These are phyloP conservation scores for Linyphia triangularis DNA, from an alignment of 2,888 invertebrate species.

Conservation along the genomic window DNA sequence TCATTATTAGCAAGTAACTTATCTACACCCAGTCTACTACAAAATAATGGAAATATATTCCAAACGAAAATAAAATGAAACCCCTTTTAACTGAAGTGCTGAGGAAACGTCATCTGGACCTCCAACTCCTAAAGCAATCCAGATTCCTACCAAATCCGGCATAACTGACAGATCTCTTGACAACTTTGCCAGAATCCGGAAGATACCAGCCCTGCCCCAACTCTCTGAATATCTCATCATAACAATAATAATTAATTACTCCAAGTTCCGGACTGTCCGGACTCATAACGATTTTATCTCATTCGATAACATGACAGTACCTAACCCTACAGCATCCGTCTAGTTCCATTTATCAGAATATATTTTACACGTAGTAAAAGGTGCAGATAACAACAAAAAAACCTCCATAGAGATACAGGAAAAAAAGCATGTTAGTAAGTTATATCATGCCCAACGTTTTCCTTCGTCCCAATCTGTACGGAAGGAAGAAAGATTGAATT, in stretches of 20 bases:
- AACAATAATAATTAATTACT: slow-evolving; percentile 53
- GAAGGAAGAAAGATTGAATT: slow-evolving; percentile 74
- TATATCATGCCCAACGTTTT: slow-evolving; percentile 52
- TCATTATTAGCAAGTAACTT: too few relatives aligned
- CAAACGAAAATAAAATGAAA: neutral
- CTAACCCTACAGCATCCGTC: slow-evolving; percentile 34
- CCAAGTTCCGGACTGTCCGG: slow-evolving; percentile 22
- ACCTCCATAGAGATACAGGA: slow-evolving; percentile 19
- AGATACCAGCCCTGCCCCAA: neutral
- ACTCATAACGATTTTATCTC: slow-evolving; percentile 59
- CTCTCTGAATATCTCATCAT: neutral
- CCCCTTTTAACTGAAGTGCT: neutral
- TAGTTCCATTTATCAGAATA: slow-evolving; percentile 51
- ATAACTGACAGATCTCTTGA: slow-evolving; percentile 1
- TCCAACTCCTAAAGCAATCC: neutral
- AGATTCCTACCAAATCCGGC: neutral
- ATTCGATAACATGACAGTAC: slow-evolving; percentile 42
- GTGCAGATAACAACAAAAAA: neutral
- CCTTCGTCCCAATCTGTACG: slow-evolving; percentile 45
- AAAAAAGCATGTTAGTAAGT: slow-evolving; percentile 15
- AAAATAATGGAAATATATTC: too few relatives aligned
- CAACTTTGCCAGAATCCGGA: slow-evolving; percentile 4
- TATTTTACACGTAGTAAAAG: slow-evolving; percentile 58
- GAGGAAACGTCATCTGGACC: neutral
- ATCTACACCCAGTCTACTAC: too few relatives aligned